Percentiles rank a stretch among this genome's conserved stretches.
phyloP scores from a whole-genome alignment of 2,113 vertebrate genomes.

The Cichladusa arquata region DNA sequence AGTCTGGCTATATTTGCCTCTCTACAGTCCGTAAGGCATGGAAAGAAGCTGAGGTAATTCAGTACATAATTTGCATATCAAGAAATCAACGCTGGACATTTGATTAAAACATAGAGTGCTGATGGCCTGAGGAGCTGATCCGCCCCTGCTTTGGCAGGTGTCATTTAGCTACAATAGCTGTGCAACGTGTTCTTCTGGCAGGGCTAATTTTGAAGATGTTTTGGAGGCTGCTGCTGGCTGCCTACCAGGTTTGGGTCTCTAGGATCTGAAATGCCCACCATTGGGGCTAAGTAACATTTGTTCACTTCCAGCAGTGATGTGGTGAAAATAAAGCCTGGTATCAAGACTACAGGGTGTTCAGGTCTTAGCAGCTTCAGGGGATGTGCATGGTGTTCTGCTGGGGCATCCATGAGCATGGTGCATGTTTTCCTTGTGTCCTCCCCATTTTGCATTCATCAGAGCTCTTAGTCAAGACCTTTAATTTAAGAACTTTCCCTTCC shows the following conservation, averaged over 20 bases:
- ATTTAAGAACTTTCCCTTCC: slow-evolving; percentile 18
- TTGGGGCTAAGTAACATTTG: neutral
- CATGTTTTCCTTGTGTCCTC: neutral
- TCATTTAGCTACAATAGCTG: slow-evolving; percentile 14
- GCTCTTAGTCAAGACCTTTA: slow-evolving; percentile 12
- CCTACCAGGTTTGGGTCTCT: neutral
- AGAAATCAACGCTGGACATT: neutral
- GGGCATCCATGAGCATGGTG: neutral
- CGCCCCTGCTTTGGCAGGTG: neutral
- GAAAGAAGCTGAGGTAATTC: neutral
- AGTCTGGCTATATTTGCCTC: neutral
- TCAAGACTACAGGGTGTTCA: neutral
- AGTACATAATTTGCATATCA: neutral
- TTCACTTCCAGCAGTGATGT: neutral
- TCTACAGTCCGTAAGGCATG: neutral
- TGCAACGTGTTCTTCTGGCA: neutral
- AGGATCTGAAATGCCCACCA: neutral
- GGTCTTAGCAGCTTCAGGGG: neutral
- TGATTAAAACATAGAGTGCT: neutral
- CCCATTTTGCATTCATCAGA: neutral
- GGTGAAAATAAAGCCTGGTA: neutral
- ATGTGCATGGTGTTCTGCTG: neutral
- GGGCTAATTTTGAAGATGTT: neutral
- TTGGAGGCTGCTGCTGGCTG: neutral
- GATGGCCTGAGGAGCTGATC: neutral